Evolutionary conservation across 2,113 vertebrate species (phyloP), one percentile per base, ranked within the genome.

Genomic region (Piaya cayana): DNA sequence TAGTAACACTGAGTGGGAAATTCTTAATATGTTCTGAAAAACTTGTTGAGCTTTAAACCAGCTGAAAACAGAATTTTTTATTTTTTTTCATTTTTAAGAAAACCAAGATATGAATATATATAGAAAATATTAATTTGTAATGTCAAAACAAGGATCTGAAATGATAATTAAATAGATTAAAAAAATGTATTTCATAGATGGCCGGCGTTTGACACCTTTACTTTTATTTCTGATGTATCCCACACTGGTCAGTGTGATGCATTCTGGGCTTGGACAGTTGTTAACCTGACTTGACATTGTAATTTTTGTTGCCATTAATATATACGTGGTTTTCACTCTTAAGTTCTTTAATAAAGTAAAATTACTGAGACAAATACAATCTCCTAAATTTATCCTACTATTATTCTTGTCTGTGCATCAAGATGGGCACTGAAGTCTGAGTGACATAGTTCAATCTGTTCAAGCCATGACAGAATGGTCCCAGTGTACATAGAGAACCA

Each of bases 81-180:
- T n/a, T n/a, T 79, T 64, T 85, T 95, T 92, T 64, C 37, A 34
- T 8, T 68, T 95, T 93, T 52, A 76, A 74, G n/a, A 86, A 88
- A 88, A 20, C 2, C 0, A 1, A 60, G 11, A 36, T 45, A 85
- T 45, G 43, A 76, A 56, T 60, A 76, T 39, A 9, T 39, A 9
- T 8, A 82, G 23, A n/a, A 42, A 55, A 5, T 19, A 3, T 12
- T 30, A 60, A 76, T 52, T 68, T 1, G 0, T 20, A 68, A 52
- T 63, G 21, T 45, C 29, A 89, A 95, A 89, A 15, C 18, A 89
- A 42, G 21, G 6, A 56, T 82, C 29, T 69, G 7, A 62, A 72
- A 10, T 64, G 8, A 64, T 76, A 60, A 43, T 4, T 29, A 68
- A 79, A 75, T 3, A 67, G 63, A 60, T 26, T 12, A 63, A 32